Evolutionary conservation across 30 jellyfish, hydroid and myxozoan genomes (phyloP).

Genomic region (Nemopilema nomurai): DNA sequence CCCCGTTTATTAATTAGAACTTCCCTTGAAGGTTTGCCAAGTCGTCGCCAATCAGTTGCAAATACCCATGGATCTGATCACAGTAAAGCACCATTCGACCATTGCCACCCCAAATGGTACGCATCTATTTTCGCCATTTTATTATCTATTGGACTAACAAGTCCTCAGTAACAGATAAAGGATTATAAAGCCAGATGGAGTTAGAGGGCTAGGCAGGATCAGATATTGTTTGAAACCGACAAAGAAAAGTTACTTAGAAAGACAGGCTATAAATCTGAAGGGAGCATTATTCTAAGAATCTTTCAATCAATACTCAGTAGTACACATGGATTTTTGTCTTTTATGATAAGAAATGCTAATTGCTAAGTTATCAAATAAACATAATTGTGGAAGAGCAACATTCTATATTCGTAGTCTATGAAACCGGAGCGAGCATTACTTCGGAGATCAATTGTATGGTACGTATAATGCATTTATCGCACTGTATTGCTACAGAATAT

Average conservation of each 20-base stretch:
- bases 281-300: no score
- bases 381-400: neutral
- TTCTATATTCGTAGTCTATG: constrained; percentile 16
- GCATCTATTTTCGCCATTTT: no score
- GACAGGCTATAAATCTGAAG: no score
- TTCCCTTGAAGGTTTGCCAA: constrained; percentile 19
- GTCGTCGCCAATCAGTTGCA: constrained; percentile 54
- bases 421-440: constrained; percentile 65
- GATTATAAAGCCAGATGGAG: neutral
- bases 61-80: constrained; percentile 36
- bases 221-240: no score
- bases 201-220: no score
- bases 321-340: no score
- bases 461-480: neutral
- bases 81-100: constrained; percentile 42
- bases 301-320: no score
- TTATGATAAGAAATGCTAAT: no score
- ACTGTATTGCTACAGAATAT: no score
- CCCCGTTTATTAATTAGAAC: neutral
- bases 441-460: constrained; percentile 63
- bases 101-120: constrained; percentile 48
- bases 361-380: no score
- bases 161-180: constrained; percentile 2
- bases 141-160: neutral
- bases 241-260: no score